phyloP scores from a whole-genome alignment of 2,113 vertebrate species.

The Neomonachus schauinslandi region DNA sequence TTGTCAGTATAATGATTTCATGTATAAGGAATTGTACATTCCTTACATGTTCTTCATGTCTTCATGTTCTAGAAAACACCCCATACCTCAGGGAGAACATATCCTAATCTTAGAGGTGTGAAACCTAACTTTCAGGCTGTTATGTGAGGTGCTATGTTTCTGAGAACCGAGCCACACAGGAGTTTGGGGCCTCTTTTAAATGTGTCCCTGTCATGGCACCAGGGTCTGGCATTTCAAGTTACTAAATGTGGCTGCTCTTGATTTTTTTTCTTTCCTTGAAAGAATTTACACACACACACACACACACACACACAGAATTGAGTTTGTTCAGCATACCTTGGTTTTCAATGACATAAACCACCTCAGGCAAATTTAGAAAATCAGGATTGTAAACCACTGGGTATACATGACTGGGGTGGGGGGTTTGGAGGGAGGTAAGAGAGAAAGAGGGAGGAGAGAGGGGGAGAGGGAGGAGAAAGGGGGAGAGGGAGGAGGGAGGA shows the following conservation, averaged over 20 bases:
- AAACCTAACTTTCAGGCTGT: constrained; percentile 49
- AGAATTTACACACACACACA: not conserved
- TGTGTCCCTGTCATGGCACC: not conserved
- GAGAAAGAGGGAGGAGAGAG: not conserved
- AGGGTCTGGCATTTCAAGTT: not conserved
- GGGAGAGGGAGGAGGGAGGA: not conserved
- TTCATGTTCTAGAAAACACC: constrained; percentile 59
- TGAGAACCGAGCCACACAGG: not conserved
- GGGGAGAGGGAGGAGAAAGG: too few species aligned
- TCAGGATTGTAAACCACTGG: not conserved
- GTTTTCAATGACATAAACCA: constrained; percentile 69
- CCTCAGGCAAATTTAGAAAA: constrained; percentile 57
- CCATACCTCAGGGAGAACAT: constrained; percentile 33
- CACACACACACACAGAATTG: not conserved
- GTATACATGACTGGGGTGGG: not conserved
- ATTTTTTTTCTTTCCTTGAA: constrained; percentile 10
- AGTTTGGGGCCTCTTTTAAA: not conserved
- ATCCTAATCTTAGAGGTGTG: constrained; percentile 66
- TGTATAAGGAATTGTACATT: not conserved
- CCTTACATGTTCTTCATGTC: not conserved
- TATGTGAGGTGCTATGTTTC: not conserved
- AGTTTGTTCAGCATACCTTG: constrained; percentile 44
- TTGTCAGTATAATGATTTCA: constrained; percentile 15
- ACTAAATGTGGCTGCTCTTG: not conserved
- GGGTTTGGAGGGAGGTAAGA: not conserved